These are phyloP conservation scores for Oryzias sinensis DNA, from an alignment of 2,797 vertebrate genomes.

Conservation along the genomic window DNA sequence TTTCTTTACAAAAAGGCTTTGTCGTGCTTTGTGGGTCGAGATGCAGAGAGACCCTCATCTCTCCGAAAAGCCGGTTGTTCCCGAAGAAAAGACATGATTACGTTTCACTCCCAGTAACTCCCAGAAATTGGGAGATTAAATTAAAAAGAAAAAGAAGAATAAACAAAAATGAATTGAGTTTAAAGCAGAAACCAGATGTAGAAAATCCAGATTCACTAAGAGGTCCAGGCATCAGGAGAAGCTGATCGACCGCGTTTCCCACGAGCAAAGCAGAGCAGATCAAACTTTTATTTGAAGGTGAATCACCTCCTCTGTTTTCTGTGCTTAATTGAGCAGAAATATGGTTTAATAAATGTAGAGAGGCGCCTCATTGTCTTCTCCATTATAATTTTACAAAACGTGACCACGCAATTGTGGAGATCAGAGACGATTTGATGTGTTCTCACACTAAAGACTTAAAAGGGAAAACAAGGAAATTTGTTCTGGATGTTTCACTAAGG, in stretches of 20 bases:
- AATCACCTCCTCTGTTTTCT: conserved; percentile 23
- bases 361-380: conserved; percentile 41
- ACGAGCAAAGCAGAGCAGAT: conserved; percentile 25
- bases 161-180: conserved; percentile 39
- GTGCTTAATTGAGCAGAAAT: conserved; percentile 32
- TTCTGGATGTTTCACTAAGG: background rate
- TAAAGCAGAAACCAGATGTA: conserved; percentile 45
- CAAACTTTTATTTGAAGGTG: conserved; percentile 17
- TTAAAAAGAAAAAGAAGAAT: conserved; percentile 1
- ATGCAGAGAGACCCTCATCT: background rate
- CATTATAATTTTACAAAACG: conserved; percentile 24
- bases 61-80: too few species aligned
- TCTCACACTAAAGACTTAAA: background rate
- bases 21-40: background rate
- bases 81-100: background rate
- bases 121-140: conserved; percentile 10
- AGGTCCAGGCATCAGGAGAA: conserved; percentile 27
- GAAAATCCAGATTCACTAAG: conserved; percentile 46
- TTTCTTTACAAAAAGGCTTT: conserved; percentile 14
- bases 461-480: background rate
- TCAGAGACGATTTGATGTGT: conserved; percentile 20
- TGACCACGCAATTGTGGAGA: conserved; percentile 31
- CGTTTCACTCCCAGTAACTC: conserved; percentile 1
- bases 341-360: conserved; percentile 44
- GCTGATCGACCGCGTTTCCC: conserved; percentile 19